Conservation (phyloP, 53 echinoderm and acorn worm species). For the Arbacia lixula region DNA sequence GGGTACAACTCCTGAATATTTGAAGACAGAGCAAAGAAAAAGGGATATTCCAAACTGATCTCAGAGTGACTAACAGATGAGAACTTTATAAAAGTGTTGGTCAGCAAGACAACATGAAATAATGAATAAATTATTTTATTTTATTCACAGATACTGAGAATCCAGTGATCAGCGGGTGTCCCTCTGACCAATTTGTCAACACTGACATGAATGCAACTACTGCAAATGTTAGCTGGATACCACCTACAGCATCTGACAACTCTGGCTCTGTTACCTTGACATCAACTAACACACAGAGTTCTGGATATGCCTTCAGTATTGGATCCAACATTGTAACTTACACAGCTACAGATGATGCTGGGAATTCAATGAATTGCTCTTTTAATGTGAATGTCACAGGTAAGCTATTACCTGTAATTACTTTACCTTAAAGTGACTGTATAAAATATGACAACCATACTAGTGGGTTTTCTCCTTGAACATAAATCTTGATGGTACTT, state of each 20-base stretch:
- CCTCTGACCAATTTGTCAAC: conserved; percentile 4
- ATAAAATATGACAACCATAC: no score
- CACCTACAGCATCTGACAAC: conserved; percentile 57
- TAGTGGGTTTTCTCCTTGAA: no score
- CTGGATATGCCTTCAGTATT: conserved; percentile 44
- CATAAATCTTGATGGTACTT: no score
- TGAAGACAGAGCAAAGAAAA: no score
- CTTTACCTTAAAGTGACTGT: no score
- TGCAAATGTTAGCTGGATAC: conserved; percentile 48
- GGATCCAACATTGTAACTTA: conserved; percentile 48
- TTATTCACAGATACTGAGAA: conserved; percentile 50
- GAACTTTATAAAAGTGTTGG: no score
- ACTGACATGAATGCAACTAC: neutral
- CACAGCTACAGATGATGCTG: conserved; percentile 30
- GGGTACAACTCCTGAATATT: no score
- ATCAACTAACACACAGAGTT: neutral
- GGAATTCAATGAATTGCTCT: neutral
- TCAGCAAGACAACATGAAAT: no score
- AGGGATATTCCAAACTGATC: no score
- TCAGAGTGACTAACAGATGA: no score
- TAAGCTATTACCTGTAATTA: no score
- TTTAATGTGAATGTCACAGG: neutral
- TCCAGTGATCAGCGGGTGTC: neutral
- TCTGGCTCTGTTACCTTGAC: neutral
- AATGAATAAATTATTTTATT: no score